Evolutionary conservation across 2,888 invertebrate genomes (phyloP), one percentile per base, ranked within the genome.

Genomic region (Dynastes hyllus): DNA sequence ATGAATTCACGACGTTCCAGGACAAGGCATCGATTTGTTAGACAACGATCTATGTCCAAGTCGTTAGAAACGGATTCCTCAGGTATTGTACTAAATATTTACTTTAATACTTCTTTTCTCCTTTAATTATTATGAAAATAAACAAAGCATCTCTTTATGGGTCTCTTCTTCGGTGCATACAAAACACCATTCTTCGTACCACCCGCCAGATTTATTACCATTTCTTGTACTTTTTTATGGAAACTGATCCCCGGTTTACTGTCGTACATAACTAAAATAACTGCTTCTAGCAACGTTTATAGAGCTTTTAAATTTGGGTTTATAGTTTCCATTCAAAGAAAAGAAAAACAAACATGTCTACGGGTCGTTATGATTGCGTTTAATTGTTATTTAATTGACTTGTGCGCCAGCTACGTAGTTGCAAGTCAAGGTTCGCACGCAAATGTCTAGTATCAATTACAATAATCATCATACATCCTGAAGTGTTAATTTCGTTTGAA

Each of bases 1-100:
- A 86, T 91, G 82, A 92, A 91, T 84, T 92, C 91, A 55, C 88
- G 91, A 81, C 89, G 91, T 82, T 91, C 90, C 4, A 83, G 86
- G 79, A 86, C 85, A 75, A 84, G 85, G 77, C 87, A 86, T 81
- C 87, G 90, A 75, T 88, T 88, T 77, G 88, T 90, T 80, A 87
- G 91, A 71, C 91, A 91, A 84, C 91, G 91, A 84, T 89, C 90
- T 76, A 84, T 90, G 80, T 90, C 90, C 37, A 88, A 88, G 82
- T 85, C 87, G 0, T 85, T 86, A 71, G 88, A 88, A 40, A 85
- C 84, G 37, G 87, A 88, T 76, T 69, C 63, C 13, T 69, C 69
- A 69, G 69, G 69, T 69, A 51, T 8, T 2, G 32, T 16, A n/a
- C 6, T 16, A 6, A 55, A 55, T 13, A 16, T n/a, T n/a, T 55